phyloP scores from a whole-genome alignment of 2,888 invertebrate species.

The Orthosia gracilis region DNA sequence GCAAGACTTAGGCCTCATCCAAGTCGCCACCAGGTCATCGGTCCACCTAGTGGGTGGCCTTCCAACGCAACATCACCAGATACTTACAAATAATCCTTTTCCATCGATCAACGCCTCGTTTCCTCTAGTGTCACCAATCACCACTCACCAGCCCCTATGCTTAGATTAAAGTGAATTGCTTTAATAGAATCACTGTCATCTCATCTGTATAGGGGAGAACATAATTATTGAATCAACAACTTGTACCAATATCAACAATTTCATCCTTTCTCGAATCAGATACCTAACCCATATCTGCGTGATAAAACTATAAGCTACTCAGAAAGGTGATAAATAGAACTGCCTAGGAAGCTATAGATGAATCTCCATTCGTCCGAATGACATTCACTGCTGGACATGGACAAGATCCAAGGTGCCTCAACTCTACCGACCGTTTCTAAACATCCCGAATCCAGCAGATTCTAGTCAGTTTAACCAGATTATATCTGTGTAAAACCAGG shows the following conservation, averaged over 20 bases:
- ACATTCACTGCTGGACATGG: background rate
- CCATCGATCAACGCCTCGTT: background rate
- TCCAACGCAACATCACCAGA: background rate
- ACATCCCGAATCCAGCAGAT: background rate
- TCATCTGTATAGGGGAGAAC: slow-evolving; percentile 14
- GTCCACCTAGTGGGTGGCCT: no score
- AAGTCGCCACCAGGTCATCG: no score
- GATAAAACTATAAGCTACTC: no score
- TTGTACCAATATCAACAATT: background rate
- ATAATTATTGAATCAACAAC: slow-evolving; percentile 43
- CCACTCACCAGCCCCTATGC: slow-evolving; percentile 32
- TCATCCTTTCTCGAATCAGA: background rate
- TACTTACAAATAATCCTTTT: background rate
- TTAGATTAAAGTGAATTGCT: slow-evolving; percentile 18
- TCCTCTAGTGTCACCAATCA: slow-evolving; percentile 20
- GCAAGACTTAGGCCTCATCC: no score
- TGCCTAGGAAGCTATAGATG: no score
- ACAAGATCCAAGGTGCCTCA: background rate
- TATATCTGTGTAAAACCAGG: no score
- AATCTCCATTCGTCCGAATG: no score
- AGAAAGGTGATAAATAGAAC: no score
- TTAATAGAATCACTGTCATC: slow-evolving; percentile 24
- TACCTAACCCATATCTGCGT: no score
- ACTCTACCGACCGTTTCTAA: background rate
- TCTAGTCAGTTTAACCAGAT: background rate